These are phyloP conservation scores for Chironomus striatipennis DNA, from an alignment of 1,140 invertebrate species.

Conservation along the genomic window DNA sequence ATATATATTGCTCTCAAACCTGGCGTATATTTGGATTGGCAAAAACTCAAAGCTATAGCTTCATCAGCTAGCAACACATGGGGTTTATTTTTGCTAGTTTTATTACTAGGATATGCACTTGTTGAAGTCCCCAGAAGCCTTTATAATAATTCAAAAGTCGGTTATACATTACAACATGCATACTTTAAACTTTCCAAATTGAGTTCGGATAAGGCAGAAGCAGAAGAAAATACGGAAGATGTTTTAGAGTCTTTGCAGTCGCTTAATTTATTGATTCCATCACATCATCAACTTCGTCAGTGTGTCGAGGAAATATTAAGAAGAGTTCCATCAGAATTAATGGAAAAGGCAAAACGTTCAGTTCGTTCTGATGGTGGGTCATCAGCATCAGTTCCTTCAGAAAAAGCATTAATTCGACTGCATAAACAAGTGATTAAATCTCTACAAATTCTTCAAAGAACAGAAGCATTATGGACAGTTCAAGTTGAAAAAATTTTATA, in stretches of 20 bases:
- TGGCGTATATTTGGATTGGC: conserved; percentile 80
- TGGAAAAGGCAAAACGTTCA: conserved; percentile 45
- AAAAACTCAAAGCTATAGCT: conserved; percentile 91
- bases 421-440: conserved; percentile 79
- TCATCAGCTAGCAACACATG: conserved; percentile 99
- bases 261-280: conserved; percentile 54
- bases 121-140: conserved; percentile 88
- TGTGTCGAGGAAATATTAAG: conserved; percentile 80
- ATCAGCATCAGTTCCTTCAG: conserved; percentile 59
- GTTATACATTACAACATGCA: conserved; percentile 73
- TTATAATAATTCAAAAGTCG: conserved; percentile 76
- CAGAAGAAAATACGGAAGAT: conserved; percentile 93
- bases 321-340: conserved; percentile 70
- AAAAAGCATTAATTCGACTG: conserved; percentile 72
- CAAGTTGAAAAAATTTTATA: conserved; percentile 70
- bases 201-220: conserved; percentile 92
- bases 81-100: conserved; percentile 92
- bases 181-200: conserved; percentile 98
- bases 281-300: conserved; percentile 55
- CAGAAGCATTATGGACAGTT: conserved; percentile 86
- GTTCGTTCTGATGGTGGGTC: conserved; percentile 54
- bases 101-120: conserved; percentile 92
- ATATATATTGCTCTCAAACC: conserved; percentile 91
- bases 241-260: conserved; percentile 77
- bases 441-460: conserved; percentile 77